phyloP scores from a whole-genome alignment of 2,797 vertebrate genomes.

The Cossypha niveicapilla region DNA sequence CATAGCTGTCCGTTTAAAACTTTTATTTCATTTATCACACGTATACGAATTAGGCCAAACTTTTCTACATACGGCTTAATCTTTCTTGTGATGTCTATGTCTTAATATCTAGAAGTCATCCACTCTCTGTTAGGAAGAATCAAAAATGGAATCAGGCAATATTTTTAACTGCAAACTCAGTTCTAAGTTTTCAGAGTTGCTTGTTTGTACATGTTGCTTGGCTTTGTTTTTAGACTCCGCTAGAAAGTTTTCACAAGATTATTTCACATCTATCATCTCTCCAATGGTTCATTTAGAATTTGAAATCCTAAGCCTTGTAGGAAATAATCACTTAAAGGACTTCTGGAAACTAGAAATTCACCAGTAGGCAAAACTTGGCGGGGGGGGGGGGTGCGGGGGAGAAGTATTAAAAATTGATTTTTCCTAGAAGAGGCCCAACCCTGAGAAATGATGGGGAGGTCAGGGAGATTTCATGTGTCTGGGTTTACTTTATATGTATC shows the following conservation, averaged over 20 bases:
- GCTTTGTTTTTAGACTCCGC: neutral
- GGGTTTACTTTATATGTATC: neutral
- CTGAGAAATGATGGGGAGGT: neutral
- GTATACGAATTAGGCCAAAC: neutral
- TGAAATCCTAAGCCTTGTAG: neutral
- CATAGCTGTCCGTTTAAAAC: neutral
- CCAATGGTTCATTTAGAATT: neutral
- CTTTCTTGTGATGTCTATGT: neutral
- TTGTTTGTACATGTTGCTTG: neutral
- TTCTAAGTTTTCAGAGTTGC: neutral
- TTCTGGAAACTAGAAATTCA: neutral
- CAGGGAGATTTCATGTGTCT: neutral
- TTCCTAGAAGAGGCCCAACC: neutral
- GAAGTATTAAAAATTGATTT: neutral
- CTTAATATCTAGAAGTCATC: neutral
- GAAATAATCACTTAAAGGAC: constrained; percentile 7
- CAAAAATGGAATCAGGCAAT: neutral
- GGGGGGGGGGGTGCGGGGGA: no score
- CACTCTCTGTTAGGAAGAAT: neutral
- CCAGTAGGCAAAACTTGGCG: neutral
- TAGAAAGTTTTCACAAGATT: neutral
- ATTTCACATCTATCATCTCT: neutral
- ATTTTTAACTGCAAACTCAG: neutral
- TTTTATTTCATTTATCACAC: constrained; percentile 8
- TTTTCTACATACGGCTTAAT: neutral